A percentile compares a stretch with the other conserved stretches of the same genome.
Evolutionary conservation across 2,113 vertebrate genomes (phyloP).

Genomic region (Sus scrofa): T2T-Sscrofa CM000819.6:101047001-101047500

Average conservation of each 20-base stretch:
- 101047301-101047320: neutral
- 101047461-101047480: neutral
- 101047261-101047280: neutral
- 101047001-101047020: neutral
- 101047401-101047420: neutral
- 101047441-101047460: neutral
- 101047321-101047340: neutral
- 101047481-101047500: neutral
- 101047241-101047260: neutral
- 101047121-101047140: neutral
- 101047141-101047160: neutral
- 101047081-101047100: neutral
- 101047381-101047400: neutral
- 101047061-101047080: constrained; percentile 8
- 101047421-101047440: neutral
- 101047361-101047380: neutral
- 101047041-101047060: neutral
- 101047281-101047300: neutral
- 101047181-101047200: neutral
- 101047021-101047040: neutral
- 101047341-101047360: neutral
- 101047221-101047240: neutral
- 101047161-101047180: neutral
- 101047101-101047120: neutral
- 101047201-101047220: neutral